These are phyloP conservation scores for Uria lomvia DNA, from an alignment of 2,113 vertebrate genomes.

Conservation along the genomic window DNA sequence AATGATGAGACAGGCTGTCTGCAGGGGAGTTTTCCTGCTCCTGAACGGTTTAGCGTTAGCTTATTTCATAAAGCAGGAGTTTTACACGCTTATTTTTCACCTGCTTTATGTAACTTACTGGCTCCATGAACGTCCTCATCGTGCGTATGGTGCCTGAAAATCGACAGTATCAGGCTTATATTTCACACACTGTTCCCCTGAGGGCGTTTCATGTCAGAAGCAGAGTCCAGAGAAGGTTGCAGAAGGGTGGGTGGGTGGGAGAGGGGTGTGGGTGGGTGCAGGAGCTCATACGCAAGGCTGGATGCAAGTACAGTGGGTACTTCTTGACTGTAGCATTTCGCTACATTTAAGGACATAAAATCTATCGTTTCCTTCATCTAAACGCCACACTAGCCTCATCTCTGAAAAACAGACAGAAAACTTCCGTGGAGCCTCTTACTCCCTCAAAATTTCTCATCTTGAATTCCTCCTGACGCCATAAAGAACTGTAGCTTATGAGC, in stretches of 20 bases:
- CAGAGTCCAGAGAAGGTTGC: neutral
- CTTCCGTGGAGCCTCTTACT: neutral
- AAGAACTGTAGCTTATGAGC: neutral
- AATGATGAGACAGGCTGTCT: neutral
- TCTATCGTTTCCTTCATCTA: neutral
- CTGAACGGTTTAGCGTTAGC: neutral
- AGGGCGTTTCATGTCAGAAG: neutral
- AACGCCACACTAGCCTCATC: neutral
- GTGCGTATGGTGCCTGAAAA: neutral
- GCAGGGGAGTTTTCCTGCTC: neutral
- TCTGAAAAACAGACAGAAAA: neutral
- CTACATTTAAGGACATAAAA: neutral
- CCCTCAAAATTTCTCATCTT: neutral
- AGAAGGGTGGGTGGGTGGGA: neutral
- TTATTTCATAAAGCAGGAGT: neutral
- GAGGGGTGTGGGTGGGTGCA: neutral
- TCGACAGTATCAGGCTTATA: neutral
- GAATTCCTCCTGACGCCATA: neutral
- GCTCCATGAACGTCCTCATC: neutral
- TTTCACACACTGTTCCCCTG: neutral
- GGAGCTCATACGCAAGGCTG: neutral
- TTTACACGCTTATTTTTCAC: neutral
- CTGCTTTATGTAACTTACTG: rapidly evolving
- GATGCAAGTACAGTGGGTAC: neutral
- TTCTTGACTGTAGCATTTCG: neutral